Evolutionary conservation across 1,140 invertebrate species (phyloP).

Genomic region (Polypedilum vanderplanki): DNA sequence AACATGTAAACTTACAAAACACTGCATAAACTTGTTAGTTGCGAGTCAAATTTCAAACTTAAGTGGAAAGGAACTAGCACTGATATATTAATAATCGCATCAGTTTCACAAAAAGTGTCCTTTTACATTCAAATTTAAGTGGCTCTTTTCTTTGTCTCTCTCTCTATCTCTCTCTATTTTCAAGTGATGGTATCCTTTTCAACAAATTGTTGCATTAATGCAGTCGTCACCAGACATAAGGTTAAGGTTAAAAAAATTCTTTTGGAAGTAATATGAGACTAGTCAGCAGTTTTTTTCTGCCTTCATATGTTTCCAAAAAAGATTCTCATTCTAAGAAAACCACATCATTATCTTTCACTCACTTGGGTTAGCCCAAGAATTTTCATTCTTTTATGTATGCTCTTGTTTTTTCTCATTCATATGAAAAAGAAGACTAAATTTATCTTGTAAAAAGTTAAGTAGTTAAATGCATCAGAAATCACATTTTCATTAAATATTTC

Average conservation of each 20-base stretch:
- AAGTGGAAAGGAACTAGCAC: not conserved
- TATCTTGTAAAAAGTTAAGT: not conserved
- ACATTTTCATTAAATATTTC: not conserved
- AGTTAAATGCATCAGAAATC: not conserved
- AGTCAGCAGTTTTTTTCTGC: constrained; percentile 3
- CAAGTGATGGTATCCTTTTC: constrained; percentile 3
- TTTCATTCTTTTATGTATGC: not conserved
- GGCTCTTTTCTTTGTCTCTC: not conserved
- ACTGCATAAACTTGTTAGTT: constrained; percentile 3
- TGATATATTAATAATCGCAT: constrained; percentile 14
- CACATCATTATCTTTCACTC: not conserved
- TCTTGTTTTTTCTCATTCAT: not conserved
- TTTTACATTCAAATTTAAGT: not conserved
- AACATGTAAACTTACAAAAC: not conserved
- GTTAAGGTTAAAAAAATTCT: not conserved
- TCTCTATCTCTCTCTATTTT: not conserved
- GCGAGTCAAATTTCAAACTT: not conserved
- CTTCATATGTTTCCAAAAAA: not conserved
- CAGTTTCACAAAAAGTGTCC: constrained; percentile 11
- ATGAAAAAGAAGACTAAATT: not conserved
- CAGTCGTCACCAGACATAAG: not conserved
- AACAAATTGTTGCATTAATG: constrained; percentile 7
- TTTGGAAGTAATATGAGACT: not conserved
- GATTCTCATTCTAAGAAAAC: not conserved
- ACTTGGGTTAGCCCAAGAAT: not conserved